phyloP scores from a whole-genome alignment of 1,140 invertebrate species.

The Araneus ventricosus region DNA sequence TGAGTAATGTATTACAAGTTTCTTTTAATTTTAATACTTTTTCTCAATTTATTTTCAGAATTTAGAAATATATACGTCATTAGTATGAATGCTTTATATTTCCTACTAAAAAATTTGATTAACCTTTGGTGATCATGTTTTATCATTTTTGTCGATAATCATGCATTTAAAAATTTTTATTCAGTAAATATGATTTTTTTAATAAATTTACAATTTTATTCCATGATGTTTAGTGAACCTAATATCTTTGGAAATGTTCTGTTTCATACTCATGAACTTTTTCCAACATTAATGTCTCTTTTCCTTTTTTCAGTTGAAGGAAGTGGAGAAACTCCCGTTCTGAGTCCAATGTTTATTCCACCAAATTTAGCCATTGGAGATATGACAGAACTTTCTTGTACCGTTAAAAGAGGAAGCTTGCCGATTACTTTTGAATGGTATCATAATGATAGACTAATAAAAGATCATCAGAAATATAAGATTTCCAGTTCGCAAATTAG shows the following conservation, averaged over 20 bases:
- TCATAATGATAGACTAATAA: background rate
- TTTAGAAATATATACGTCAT: no score
- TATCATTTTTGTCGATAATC: no score
- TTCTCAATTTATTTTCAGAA: no score
- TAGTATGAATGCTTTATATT: no score
- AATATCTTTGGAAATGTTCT: background rate
- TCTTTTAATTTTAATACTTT: no score
- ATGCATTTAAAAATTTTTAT: no score
- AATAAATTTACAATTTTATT: no score
- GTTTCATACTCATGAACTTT: background rate
- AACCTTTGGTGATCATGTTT: no score
- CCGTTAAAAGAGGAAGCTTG: constrained; percentile 37
- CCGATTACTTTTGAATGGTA: constrained; percentile 42
- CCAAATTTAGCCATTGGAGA: constrained; percentile 58
- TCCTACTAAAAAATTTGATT: no score
- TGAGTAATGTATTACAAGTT: no score
- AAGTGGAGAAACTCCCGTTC: background rate
- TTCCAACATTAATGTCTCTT: background rate
- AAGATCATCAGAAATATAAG: constrained; percentile 23
- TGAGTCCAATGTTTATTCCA: constrained; percentile 58
- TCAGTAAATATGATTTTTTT: no score
- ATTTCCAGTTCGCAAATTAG: background rate
- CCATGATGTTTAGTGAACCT: background rate
- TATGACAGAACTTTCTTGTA: constrained; percentile 28
- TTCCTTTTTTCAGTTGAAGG: background rate